Base-by-base conservation (phyloP, 2,113 vertebrate species). In the Isichthys henryi region DNA sequence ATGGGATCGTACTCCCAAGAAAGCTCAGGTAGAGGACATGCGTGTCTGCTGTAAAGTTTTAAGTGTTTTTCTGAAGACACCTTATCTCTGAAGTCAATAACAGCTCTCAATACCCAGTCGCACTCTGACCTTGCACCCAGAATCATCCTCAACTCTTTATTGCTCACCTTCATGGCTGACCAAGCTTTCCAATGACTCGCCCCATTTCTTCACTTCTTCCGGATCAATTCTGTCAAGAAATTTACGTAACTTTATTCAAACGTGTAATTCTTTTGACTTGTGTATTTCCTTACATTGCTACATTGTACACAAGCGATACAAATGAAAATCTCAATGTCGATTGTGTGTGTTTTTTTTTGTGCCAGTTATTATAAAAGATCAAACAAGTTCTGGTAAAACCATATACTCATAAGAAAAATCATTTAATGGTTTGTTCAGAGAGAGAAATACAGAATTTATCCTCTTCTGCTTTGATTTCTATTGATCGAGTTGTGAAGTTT, bases 171-270 rank as follows among this genome's bases (percentile, higher is more conserved):
- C 96, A 90, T 96, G 96, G 90, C 91, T 96, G 86, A 99, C 95
- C 90, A 99, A 90, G 66, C 96, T 95, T 93, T 95, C 96, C 95
- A 99, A 95, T 1, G 97, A 98, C 90, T 97, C 95, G 90, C 96
- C 97, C 98, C 98, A 99, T 93, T 97, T 97, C 89, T 96, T 95
- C 82, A 97, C 94, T 93, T 99, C 97, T 6, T 95, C 94, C 86
- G 93, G 93, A 53, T 95, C 95, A 70, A 94, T 89, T 91, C 98
- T 99, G 35, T 92, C 90, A 58, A 31, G 13, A 53, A 2, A 49
- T 27, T 13, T 19, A 31, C 62, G 53, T 27, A 11, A 58, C 9
- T 8, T 53, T 10, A 27, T 46, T 48, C 27, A 85, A 49, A 23
- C 5, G 35, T 39, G 70, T 5, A 11, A 80, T 43, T 43, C 5